Evolutionary conservation across 2,888 invertebrate genomes (phyloP).

Genomic region (Cylloceria caligata): DNA sequence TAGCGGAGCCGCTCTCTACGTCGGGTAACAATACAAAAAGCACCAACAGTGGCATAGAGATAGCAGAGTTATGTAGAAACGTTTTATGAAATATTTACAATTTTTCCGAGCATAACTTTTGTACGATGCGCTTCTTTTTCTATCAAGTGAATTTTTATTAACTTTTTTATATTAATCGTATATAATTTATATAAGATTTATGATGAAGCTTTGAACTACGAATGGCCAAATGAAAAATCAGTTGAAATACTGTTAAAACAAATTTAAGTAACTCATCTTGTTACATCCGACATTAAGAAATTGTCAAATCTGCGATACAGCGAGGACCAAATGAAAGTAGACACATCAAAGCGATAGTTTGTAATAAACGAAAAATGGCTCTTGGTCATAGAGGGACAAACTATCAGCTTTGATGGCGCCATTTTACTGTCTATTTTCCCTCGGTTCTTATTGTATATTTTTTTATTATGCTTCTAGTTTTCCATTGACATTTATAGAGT

Average conservation of each 20-base stretch:
- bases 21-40: conserved; percentile 15
- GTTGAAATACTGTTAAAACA: background rate
- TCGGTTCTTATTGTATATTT: too few species aligned
- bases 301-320: too few species aligned
- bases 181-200: conserved; percentile 15
- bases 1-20: conserved; percentile 41
- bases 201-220: background rate
- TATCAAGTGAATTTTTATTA: background rate
- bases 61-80: conserved; percentile 27
- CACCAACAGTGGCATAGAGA: conserved; percentile 43
- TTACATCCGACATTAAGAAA: too few species aligned
- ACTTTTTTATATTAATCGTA: conserved; percentile 15
- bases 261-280: too few species aligned
- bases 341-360: too few species aligned
- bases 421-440: too few species aligned
- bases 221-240: background rate
- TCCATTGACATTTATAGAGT: too few species aligned
- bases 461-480: too few species aligned
- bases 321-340: too few species aligned
- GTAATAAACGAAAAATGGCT: too few species aligned
- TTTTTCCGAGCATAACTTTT: conserved; percentile 36
- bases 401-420: too few species aligned
- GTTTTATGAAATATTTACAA: conserved; percentile 40
- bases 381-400: too few species aligned
- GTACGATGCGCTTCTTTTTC: conserved; percentile 14